Evolutionary conservation across 2,888 invertebrate species (phyloP), one percentile per base, ranked within the genome.

Genomic region (Coremacera marginata): DNA sequence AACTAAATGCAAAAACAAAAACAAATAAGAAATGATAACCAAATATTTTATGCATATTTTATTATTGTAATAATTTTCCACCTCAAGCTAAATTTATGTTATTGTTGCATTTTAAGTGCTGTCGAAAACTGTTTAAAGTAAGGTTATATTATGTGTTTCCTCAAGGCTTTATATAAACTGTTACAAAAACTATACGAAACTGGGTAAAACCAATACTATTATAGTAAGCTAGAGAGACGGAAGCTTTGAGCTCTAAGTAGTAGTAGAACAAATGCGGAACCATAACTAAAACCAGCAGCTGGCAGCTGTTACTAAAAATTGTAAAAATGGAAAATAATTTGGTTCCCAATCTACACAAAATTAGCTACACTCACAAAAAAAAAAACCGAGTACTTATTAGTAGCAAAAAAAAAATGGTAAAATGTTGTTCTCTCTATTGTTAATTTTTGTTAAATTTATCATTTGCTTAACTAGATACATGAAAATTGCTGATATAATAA

Each of bases 1-100:
- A 8, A 37, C 37, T 37, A 37, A 51, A 51, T n/a, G 34, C 62
- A 55, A 51, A 34, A 65, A 22, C 71, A 71, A 62, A 3, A 72
- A 72, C n/a, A 63, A 74, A 73, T 71, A 71, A 75, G 67, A 75
- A 72, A 44, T 14, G 70, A 62, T 34, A 25, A 31, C 52, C 19
- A 49, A 31, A 74, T 37, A 74, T 75, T 68, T 16, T 70, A 68
- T 67, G 31, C 22, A 62, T 62, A 44, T 27, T 72, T 27, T 60
- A 49, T 62, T 62, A 27, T 62, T 57, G 44, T 55, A 52, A 70
- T 70, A 34, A 31, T 70, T 70, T 70, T 55, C 70, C 70, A 70
- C 70, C 70, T 55, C 37, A 11, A 31, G 19, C 14, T 19, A 67
- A 67, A 44, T 37, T 34, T 67, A 9, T 19, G 37, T 44, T 22